Conservation (phyloP, 2,113 vertebrate genomes). For the Ciconia stormi region DNA sequence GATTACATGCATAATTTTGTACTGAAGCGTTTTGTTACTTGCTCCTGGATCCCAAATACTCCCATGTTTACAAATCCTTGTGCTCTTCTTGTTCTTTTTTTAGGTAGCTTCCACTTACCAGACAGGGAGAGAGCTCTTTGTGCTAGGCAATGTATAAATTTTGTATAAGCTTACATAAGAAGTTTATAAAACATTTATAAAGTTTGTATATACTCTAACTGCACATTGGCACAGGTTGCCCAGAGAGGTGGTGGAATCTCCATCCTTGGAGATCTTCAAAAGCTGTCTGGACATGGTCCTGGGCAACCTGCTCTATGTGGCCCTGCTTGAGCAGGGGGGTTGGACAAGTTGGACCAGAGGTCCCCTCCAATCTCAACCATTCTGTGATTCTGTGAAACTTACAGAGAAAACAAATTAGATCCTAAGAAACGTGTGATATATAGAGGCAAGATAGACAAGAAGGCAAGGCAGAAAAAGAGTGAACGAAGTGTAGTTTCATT, state of each 20-base stretch:
- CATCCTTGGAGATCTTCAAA: not conserved
- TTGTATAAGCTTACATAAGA: not conserved
- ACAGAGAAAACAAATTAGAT: not conserved
- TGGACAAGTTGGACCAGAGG: not conserved
- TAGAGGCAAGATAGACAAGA: not conserved
- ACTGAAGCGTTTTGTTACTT: not conserved
- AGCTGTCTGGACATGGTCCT: not conserved
- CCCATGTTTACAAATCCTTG: not conserved
- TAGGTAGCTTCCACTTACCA: not conserved
- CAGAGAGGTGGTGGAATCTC: not conserved
- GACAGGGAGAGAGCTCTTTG: not conserved
- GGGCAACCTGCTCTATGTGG: not conserved
- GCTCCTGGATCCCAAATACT: not conserved
- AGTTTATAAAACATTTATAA: not conserved
- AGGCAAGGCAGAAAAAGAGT: not conserved
- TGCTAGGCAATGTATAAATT: not conserved
- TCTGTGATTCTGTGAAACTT: not conserved
- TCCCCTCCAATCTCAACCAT: not conserved
- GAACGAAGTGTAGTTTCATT: not conserved
- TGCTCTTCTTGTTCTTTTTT: not conserved
- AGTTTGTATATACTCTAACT: not conserved
- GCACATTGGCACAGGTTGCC: not conserved
- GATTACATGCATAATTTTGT: not conserved
- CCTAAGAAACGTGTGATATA: not conserved
- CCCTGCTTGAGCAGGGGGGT: not conserved